Evolutionary conservation across 2,113 vertebrate species (phyloP), one percentile per base, ranked within the genome.

Genomic region (Athene noctua): DNA sequence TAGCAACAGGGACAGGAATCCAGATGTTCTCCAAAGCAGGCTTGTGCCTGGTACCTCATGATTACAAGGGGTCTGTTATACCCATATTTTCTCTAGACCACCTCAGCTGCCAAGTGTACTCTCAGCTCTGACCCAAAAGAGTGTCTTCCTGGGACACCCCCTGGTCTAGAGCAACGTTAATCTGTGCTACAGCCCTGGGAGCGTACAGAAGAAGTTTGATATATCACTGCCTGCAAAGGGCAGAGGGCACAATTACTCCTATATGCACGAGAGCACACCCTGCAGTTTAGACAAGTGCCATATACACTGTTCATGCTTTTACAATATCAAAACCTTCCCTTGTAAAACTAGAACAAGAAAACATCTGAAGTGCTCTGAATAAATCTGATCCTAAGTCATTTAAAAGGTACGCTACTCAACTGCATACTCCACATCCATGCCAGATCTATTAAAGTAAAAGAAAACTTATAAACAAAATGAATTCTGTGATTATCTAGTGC

Each of bases 241-340:
- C 8, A 23, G 77, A 70, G 38, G 9, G 14, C 25, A 42, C 22
- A 51, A 8, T 13, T 20, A 6, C 13, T 70, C 36, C 19, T 29
- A 2, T 7, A 5, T 1, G 9, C 20, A n/a, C 1, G 4, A 47
- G 3, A 87, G 6, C 14, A 11, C 2, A 2, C 6, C 15, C 47
- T 51, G 65, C 9, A 63, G 9, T 40, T 81, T 71, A 62, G 11
- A 46, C 14, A 73, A 73, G 34, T 14, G 27, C 10, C 52, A 21
- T 49, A 26, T 30, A 46, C 29, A 4, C 29, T 62, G 10, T 71
- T 51, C 62, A 16, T 19, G 22, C 8, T 77, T 80, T 59, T 86
- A 80, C 34, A 87, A 4, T 58, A 51, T 29, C 57, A 42, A 6
- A 86, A 17, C 14, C 19, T 54, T 29, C 5, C 36, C 67, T 61